A percentile compares a stretch with the other conserved stretches of the same genome.
Conservation (phyloP, 2,113 vertebrate genomes). For the Rhynchomys soricoides region DNA sequence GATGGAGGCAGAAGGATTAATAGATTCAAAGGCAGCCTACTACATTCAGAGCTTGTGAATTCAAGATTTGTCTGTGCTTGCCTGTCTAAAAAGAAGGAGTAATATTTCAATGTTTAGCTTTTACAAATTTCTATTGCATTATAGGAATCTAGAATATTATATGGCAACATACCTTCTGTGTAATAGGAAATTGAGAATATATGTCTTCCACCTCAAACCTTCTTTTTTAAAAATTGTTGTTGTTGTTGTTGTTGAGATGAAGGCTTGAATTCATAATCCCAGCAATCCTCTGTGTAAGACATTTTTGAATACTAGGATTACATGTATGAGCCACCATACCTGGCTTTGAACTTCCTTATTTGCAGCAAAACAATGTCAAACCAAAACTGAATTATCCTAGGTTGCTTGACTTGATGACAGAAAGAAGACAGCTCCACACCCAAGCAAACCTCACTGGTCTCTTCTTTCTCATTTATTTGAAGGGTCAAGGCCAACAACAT, state of each 20-base stretch:
- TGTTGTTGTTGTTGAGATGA: background rate
- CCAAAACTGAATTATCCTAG: background rate
- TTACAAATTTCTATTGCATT: background rate
- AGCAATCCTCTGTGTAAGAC: background rate
- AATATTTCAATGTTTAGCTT: background rate
- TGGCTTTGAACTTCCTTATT: background rate
- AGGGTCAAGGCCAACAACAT: background rate
- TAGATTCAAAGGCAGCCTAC: background rate
- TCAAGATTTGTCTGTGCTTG: background rate
- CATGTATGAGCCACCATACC: background rate
- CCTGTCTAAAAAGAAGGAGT: background rate
- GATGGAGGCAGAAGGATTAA: background rate
- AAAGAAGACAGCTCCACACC: background rate
- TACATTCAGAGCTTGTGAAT: background rate
- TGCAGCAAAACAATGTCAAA: background rate
- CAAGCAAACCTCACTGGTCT: background rate
- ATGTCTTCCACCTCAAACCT: background rate
- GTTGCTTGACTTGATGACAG: background rate
- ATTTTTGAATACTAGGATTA: background rate
- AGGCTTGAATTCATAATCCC: background rate
- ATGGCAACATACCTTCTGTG: background rate
- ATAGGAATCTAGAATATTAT: background rate
- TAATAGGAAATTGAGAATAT: background rate
- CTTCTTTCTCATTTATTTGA: background rate
- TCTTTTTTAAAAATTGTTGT: background rate